Evolutionary conservation across 2,888 invertebrate species (phyloP), one percentile per base, ranked within the genome.

Genomic region (Antheraea yamamai): DNA sequence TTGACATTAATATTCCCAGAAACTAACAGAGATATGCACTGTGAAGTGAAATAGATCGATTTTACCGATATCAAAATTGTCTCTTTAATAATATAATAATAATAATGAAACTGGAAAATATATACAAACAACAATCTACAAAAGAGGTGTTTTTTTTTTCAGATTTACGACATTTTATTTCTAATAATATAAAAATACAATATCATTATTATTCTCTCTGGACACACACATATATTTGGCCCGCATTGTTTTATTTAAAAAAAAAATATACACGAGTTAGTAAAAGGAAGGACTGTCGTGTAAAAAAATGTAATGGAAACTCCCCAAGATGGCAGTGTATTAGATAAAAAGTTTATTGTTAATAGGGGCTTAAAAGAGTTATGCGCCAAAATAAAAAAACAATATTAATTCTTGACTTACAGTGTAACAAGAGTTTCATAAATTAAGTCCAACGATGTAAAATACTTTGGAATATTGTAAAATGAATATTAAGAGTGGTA

Each of bases 141-240:
- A 68, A 70, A 39, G 4, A 35, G 8, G 12, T 68, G 68, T 14
- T 68, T 18, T 39, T n/a, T 71, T 74, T 39, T 55, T 58, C 58
- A 71, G 20, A 35, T 55, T 74, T 74, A 10, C 35, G 35, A 66
- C 6, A 55, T 58, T 70, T 71, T 74, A 47, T 58, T 77, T 76
- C 77, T 74, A 76, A 20, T n/a, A 75, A 76, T 84, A 82, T 79
- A 83, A 85, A 85, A 84, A 85, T 84, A 85, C 80, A 77, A 78
- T 72, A 64, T 66, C 26, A 66, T 66, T 66, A 66, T 73, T 75
- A 74, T 76, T 73, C 73, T 81, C 77, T 79, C 81, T 83, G 84
- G 84, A 84, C 84, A 70, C 68, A n/a, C 47, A 80, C 78, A 66
- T 74, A 77, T 61, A 79, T 75, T 85, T 85, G 85, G 85, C 85